Conservation (phyloP, 2,888 invertebrate species). For the Drosophila koepferae region DNA sequence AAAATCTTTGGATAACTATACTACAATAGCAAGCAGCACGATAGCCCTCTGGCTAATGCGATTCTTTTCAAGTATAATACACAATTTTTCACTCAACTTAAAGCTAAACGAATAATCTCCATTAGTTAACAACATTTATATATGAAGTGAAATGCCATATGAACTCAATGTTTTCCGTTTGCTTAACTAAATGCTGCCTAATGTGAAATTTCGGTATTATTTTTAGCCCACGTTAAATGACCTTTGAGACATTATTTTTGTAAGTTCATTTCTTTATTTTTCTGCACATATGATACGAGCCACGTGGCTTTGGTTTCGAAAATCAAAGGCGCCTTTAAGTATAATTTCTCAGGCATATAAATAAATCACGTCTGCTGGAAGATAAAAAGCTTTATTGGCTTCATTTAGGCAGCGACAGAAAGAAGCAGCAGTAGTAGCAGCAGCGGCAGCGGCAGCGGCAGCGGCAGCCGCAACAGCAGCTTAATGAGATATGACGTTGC, state of each 20-base stretch:
- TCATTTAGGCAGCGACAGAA: constrained; percentile 58
- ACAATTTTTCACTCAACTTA: not conserved
- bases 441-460: constrained; percentile 17
- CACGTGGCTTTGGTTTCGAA: constrained; percentile 43
- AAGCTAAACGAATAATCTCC: not conserved
- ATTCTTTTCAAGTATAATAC: too few species aligned
- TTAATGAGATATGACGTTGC: constrained; percentile 69
- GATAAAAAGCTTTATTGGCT: constrained; percentile 78
- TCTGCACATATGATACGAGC: constrained; percentile 2
- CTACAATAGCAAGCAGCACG: too few species aligned
- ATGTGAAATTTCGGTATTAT: not conserved
- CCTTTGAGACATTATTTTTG: not conserved
- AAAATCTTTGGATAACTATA: too few species aligned
- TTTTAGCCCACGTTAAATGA: not conserved
- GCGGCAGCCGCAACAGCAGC: constrained; percentile 36
- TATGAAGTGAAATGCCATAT: not conserved
- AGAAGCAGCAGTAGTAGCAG: constrained; percentile 15
- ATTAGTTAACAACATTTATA: not conserved
- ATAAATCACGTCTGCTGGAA: constrained; percentile 74
- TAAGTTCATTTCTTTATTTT: not conserved
- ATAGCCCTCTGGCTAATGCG: too few species aligned
- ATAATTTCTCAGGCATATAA: constrained; percentile 70
- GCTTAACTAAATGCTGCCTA: not conserved
- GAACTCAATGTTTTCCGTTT: too few species aligned
- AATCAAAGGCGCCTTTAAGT: constrained; percentile 67